phyloP scores from a whole-genome alignment of 2,888 invertebrate genomes.

The Galerucella calmariensis region DNA sequence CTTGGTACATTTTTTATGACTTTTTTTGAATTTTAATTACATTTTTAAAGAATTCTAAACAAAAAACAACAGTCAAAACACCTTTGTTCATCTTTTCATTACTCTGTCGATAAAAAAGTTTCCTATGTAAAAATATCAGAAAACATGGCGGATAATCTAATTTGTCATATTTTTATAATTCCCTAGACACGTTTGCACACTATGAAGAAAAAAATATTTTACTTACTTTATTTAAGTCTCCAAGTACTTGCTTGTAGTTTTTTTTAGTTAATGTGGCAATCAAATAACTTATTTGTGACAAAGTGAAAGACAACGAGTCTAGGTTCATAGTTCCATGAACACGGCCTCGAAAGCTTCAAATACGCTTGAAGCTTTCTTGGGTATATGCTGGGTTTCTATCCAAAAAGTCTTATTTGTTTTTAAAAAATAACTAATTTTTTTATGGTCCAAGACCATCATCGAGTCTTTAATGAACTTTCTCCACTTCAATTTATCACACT shows the following conservation, averaged over 20 bases:
- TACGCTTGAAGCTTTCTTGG: conserved; percentile 91
- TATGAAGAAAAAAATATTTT: conserved; percentile 41
- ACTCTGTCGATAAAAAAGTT: conserved; percentile 54
- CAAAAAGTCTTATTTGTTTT: conserved; percentile 63
- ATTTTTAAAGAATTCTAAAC: conserved; percentile 49
- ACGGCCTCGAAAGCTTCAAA: conserved; percentile 95
- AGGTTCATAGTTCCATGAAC: conserved; percentile 95
- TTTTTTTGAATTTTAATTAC: conserved; percentile 46
- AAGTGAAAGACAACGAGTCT: conserved; percentile 98
- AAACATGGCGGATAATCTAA: conserved; percentile 55
- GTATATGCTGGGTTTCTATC: conserved; percentile 76
- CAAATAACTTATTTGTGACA: conserved; percentile 98
- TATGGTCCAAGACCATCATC: conserved; percentile 67
- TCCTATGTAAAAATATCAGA: conserved; percentile 33
- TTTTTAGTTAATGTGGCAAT: conserved; percentile 95
- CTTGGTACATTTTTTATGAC: conserved; percentile 35
- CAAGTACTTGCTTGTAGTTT: conserved; percentile 91
- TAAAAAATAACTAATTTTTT: conserved; percentile 62
- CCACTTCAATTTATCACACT: conserved; percentile 59
- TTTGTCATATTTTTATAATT: conserved; percentile 50
- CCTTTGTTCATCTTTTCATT: conserved; percentile 57
- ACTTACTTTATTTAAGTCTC: conserved; percentile 90
- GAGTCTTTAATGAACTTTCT: conserved; percentile 61
- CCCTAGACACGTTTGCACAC: conserved; percentile 28
- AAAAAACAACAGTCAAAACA: conserved; percentile 58